Percentiles rank a stretch among this genome's conserved stretches.
Evolutionary conservation across 2,797 vertebrate genomes (phyloP).

Genomic region (Spinibarbus caldwelli): DNA sequence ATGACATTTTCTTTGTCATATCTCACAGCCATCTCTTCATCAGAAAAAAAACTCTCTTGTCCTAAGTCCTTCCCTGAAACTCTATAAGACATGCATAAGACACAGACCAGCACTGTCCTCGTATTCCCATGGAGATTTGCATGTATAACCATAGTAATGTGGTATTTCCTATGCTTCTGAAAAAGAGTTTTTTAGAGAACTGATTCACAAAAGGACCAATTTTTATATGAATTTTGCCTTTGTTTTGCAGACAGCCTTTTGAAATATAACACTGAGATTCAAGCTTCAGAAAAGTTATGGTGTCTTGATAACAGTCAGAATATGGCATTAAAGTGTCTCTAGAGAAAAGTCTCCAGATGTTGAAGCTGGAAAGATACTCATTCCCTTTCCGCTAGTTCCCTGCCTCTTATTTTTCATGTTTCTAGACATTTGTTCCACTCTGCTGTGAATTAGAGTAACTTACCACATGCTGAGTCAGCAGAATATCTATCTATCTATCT

Average conservation of each 20-base stretch:
- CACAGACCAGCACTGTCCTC: conserved; percentile 26
- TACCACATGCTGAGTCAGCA: conserved; percentile 50
- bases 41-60: conserved; percentile 6
- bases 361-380: conserved; percentile 25
- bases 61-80: conserved; percentile 3
- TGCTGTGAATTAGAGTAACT: conserved; percentile 14
- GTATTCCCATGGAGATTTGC: conserved; percentile 20
- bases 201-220: conserved; percentile 5
- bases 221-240: conserved; percentile 10
- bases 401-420: conserved; percentile 28
- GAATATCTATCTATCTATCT: not conserved
- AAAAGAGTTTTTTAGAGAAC: not conserved
- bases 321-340: conserved; percentile 36
- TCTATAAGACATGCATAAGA: conserved; percentile 26
- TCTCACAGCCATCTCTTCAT: conserved; percentile 20
- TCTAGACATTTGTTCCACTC: conserved; percentile 24
- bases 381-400: conserved; percentile 17
- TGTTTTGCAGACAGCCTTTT: conserved; percentile 25
- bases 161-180: not conserved
- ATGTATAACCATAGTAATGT: conserved; percentile 8
- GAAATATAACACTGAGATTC: conserved; percentile 29
- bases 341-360: conserved; percentile 43
- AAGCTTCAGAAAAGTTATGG: conserved; percentile 13
- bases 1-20: conserved; percentile 10
- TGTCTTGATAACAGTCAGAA: conserved; percentile 41